These are phyloP conservation scores for Saccostrea cuccullata DNA, from an alignment of 1,140 invertebrate genomes.

Conservation along the genomic window DNA sequence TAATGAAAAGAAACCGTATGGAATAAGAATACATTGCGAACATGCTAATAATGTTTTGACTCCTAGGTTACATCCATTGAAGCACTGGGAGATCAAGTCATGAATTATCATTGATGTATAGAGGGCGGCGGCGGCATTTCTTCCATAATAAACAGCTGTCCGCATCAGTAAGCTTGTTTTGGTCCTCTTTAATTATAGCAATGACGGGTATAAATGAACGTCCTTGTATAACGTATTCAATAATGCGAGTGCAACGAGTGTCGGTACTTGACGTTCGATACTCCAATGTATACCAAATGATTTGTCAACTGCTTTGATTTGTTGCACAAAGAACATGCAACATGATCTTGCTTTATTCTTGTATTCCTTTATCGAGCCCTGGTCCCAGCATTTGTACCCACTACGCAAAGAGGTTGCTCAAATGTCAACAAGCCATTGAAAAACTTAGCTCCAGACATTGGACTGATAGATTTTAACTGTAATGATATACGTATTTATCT, in stretches of 20 bases:
- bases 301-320: conserved; percentile 24
- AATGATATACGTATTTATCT: background rate
- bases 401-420: background rate
- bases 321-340: conserved; percentile 17
- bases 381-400: conserved; percentile 6
- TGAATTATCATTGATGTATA: background rate
- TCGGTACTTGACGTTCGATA: background rate
- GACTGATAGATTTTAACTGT: conserved; percentile 26
- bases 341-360: conserved; percentile 4
- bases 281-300: background rate
- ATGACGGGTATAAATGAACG: background rate
- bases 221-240: background rate
- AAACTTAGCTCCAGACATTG: background rate
- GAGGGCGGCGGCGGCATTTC: background rate
- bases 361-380: conserved; percentile 3
- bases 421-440: conserved; percentile 10
- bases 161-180: background rate
- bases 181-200: background rate
- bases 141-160: background rate
- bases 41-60: conserved; percentile 6
- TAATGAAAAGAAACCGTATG: background rate
- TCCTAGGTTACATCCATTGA: background rate
- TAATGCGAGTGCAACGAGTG: background rate
- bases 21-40: background rate
- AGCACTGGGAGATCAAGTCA: background rate